These are phyloP conservation scores for Darevskia mixta DNA, from an alignment of 2,797 vertebrate genomes.

Conservation along the genomic window DNA sequence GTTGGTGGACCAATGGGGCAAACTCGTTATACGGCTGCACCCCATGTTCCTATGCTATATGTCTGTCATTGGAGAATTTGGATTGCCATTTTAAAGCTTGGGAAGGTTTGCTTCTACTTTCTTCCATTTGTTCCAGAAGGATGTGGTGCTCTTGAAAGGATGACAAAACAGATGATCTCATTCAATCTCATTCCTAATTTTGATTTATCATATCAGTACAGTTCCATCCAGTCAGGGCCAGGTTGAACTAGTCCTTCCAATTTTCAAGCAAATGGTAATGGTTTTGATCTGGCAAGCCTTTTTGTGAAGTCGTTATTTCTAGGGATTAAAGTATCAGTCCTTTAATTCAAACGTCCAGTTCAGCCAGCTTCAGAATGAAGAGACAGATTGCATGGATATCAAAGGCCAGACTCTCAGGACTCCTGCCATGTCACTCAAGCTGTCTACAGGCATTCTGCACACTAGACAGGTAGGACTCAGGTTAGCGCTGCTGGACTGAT, in stretches of 20 bases:
- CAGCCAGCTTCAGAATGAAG: background rate
- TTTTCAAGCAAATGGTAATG: background rate
- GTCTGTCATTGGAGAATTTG: background rate
- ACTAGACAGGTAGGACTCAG: conserved; percentile 3
- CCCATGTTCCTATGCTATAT: too few relatives aligned
- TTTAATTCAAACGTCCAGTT: background rate
- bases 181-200: background rate
- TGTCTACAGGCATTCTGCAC: background rate
- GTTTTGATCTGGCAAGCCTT: background rate
- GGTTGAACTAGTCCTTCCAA: background rate
- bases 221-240: background rate
- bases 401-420: background rate
- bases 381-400: conserved; percentile 7
- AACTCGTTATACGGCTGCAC: too few relatives aligned
- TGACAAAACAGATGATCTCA: background rate
- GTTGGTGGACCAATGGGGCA: too few relatives aligned
- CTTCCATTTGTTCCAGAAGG: background rate
- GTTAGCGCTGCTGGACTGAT: conserved; percentile 5
- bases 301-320: background rate
- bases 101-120: background rate
- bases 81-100: background rate
- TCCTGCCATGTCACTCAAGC: conserved; percentile 10
- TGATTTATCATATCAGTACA: background rate
- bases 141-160: background rate
- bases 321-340: background rate